These are phyloP conservation scores for Morpho achilles DNA, from an alignment of 2,888 invertebrate species.

Conservation along the genomic window DNA sequence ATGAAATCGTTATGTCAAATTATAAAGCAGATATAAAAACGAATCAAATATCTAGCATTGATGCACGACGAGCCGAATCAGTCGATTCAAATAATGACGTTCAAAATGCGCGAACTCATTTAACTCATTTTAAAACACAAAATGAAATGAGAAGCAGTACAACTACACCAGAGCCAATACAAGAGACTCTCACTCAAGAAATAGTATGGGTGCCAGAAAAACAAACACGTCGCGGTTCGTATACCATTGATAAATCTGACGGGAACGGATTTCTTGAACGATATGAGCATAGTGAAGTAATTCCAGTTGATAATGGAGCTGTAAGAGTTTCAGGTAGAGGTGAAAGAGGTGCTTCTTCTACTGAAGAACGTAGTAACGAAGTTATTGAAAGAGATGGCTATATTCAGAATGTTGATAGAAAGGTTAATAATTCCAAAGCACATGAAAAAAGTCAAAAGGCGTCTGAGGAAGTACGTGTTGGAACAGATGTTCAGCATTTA, in stretches of 20 bases:
- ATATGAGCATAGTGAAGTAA: conserved; percentile 55
- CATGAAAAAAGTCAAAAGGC: conserved; percentile 55
- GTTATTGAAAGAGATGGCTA: conserved; percentile 55
- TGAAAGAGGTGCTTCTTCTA: conserved; percentile 46
- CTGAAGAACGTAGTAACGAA: conserved; percentile 48
- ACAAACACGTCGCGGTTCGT: conserved; percentile 60
- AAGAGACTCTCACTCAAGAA: conserved; percentile 61
- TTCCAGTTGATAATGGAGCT: conserved; percentile 60
- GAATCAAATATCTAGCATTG: conserved; percentile 6
- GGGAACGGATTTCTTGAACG: conserved; percentile 52
- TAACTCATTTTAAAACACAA: conserved; percentile 59
- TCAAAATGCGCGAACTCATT: conserved; percentile 42
- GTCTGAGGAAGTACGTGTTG: conserved; percentile 58
- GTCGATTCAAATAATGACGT: conserved; percentile 30
- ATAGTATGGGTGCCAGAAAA: conserved; percentile 68
- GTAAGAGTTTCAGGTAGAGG: conserved; percentile 52
- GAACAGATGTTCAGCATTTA: conserved; percentile 60
- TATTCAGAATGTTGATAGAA: conserved; percentile 53
- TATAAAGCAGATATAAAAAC: conserved; percentile 10
- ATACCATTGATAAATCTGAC: conserved; percentile 63
- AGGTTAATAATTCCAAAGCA: conserved; percentile 50
- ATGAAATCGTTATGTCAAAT: conserved; percentile 12
- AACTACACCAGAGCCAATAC: conserved; percentile 60
- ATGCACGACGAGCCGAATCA: conserved; percentile 16
- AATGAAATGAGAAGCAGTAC: conserved; percentile 57